A percentile compares a stretch with the other conserved stretches of the same genome.
phyloP scores from a whole-genome alignment of 2,888 invertebrate genomes.

The Ommatoiulus sabulosus region DNA sequence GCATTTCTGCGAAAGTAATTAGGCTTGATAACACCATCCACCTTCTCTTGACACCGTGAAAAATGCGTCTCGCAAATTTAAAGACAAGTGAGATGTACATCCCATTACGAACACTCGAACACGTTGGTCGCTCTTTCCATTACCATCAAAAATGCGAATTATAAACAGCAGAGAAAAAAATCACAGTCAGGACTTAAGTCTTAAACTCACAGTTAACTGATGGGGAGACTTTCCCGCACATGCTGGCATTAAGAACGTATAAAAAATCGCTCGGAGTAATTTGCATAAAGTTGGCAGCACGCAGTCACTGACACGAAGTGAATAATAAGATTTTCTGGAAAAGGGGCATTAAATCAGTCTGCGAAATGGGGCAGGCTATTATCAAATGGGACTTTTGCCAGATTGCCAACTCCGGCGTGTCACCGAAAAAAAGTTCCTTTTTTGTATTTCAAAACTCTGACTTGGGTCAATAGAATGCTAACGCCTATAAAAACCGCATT shows the following conservation, averaged over 20 bases:
- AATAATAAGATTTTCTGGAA: background rate
- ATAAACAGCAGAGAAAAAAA: background rate
- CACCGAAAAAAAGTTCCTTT: background rate
- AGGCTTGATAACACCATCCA: background rate
- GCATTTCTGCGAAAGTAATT: background rate
- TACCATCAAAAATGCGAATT: background rate
- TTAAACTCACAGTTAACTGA: background rate
- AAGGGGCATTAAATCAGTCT: background rate
- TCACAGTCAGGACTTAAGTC: background rate
- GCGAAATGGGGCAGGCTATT: background rate
- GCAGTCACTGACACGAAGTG: background rate
- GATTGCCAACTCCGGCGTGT: background rate
- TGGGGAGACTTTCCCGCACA: background rate
- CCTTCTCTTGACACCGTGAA: background rate
- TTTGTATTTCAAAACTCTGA: background rate
- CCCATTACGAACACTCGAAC: background rate
- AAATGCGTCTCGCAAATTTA: background rate
- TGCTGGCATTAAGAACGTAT: background rate
- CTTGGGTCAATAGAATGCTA: background rate
- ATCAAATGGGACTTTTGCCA: background rate
- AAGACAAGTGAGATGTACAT: background rate
- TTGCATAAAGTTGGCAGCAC: background rate
- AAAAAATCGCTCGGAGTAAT: background rate
- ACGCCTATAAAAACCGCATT: background rate
- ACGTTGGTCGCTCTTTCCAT: background rate